Evolutionary conservation across 2,113 vertebrate species (phyloP), one percentile per base, ranked within the genome.

Genomic region (Gasterosteus aculeatus): DNA sequence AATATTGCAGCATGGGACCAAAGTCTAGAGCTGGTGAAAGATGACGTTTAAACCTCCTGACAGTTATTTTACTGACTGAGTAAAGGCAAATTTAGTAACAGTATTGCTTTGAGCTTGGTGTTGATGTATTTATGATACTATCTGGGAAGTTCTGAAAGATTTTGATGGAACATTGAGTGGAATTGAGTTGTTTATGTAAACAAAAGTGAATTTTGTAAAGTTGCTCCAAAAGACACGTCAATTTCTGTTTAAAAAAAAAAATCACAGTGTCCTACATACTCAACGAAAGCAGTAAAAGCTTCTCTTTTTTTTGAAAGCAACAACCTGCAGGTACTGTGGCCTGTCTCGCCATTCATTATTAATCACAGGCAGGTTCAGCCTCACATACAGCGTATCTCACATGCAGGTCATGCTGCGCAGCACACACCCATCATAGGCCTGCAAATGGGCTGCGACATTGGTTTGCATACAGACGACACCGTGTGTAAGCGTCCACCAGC

Each of bases 391-490:
- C 18, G 29, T 44, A 59, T 57, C 56, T 51, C 33, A 11, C 53
- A 65, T 29, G 56, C 42, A 62, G 63, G n/a, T 80, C 78, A 76
- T 57, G 35, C 49, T 41, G 42, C 77, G 71, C 26, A 26, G 35
- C 16, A 18, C 14, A 64, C 41, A 47, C 22, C 62, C 54, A 68
- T 72, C 77, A 66, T 3, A 71, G 58, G 39, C 29, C 49, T 65
- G 62, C 56, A 63, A 81, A 73, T 58, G 51, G 69, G 61, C 81
- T 59, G 58, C 72, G 61, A 75, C 70, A 39, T 54, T 64, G 58
- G 70, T 75, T 60, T 83, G 70, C 80, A 80, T 71, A 86, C 31
- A 72, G 63, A 69, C 51, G 71, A 59, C 74, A 83, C n/a, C 66
- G 56, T 63, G 46, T 81, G 72, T 71, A 54, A 59, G 66, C 49